Evolutionary conservation across 2,888 invertebrate species (phyloP).

Genomic region (Caenorhabditis becei): DNA sequence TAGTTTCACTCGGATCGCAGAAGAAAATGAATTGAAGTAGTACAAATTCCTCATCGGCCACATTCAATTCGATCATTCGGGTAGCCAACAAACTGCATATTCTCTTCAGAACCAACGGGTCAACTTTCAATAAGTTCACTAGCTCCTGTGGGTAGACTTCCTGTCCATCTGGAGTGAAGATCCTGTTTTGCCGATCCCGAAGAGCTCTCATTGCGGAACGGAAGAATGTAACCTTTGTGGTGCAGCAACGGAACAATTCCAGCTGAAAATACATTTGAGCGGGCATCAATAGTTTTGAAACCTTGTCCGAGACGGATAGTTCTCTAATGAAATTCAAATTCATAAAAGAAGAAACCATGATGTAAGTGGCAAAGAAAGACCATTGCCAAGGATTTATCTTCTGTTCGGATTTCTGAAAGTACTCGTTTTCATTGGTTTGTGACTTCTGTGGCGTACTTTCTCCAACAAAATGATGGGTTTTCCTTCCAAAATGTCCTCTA

Average conservation of each 20-base stretch:
- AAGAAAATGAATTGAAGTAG: slow-evolving; percentile 33
- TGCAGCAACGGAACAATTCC: slow-evolving; percentile 8
- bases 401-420: slow-evolving; percentile 5
- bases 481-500: too few relatives aligned
- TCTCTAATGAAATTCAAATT: slow-evolving; percentile 16
- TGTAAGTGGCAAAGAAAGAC: slow-evolving; percentile 17
- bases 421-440: too few relatives aligned
- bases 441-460: too few relatives aligned
- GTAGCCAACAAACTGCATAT: slow-evolving; percentile 16
- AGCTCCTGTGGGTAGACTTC: slow-evolving; percentile 24
- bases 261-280: slow-evolving; percentile 3
- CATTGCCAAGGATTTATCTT: background rate
- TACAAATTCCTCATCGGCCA: slow-evolving; percentile 25
- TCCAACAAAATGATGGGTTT: too few relatives aligned
- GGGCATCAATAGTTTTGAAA: background rate
- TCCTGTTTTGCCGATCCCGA: slow-evolving; percentile 5
- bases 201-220: slow-evolving; percentile 7
- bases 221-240: background rate
- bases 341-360: slow-evolving; percentile 7
- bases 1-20: slow-evolving; percentile 14
- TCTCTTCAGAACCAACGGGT: slow-evolving; percentile 5
- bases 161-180: slow-evolving; percentile 29
- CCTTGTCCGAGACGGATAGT: slow-evolving; percentile 8
- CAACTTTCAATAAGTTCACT: slow-evolving; percentile 15
- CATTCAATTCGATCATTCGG: slow-evolving; percentile 20